phyloP scores from a whole-genome alignment of 2,113 vertebrate genomes.

The Paraplagusia blochii region DNA sequence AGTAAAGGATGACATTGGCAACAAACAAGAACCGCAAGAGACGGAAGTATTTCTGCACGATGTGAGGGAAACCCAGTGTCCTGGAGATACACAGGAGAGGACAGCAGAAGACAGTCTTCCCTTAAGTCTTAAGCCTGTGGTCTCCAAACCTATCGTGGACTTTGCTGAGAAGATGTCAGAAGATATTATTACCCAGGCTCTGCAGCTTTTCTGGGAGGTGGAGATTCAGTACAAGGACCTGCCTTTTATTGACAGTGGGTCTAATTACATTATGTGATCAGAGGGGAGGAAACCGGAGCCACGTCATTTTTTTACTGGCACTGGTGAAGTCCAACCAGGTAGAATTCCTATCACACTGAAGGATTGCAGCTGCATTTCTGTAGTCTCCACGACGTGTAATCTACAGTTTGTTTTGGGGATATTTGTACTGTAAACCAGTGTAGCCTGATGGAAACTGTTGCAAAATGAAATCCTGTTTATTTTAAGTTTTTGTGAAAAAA shows the following conservation, averaged over 20 bases:
- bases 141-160: background rate
- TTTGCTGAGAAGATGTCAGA: conserved; percentile 29
- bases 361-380: background rate
- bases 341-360: background rate
- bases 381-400: background rate
- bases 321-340: background rate
- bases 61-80: background rate
- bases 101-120: background rate
- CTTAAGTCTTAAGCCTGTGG: background rate
- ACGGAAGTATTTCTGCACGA: background rate
- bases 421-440: background rate
- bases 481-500: too few species aligned
- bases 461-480: background rate
- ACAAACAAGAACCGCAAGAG: background rate
- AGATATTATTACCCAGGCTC: conserved; percentile 30
- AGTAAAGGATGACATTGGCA: background rate
- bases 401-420: background rate
- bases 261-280: conserved; percentile 21
- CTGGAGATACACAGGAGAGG: background rate
- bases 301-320: background rate
- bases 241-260: conserved; percentile 32
- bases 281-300: background rate
- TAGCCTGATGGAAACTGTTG: background rate
- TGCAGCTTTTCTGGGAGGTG: conserved; percentile 41
- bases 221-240: conserved; percentile 3